A percentile compares a stretch with the other conserved stretches of the same genome.
Evolutionary conservation across 2,797 vertebrate species (phyloP).

Genomic region (Paratrypauchen microcephalus): DNA sequence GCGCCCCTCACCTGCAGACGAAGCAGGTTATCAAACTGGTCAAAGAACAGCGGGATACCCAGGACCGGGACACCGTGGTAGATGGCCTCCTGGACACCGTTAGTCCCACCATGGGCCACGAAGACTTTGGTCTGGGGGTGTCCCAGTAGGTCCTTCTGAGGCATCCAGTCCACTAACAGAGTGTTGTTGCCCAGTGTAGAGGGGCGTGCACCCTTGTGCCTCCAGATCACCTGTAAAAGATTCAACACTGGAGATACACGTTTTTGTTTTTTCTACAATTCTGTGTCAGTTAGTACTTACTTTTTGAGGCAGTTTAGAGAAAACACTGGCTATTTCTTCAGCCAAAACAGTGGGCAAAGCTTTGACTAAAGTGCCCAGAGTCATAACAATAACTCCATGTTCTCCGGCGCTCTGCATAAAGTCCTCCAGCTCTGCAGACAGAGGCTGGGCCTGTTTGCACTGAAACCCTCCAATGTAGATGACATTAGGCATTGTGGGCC

Average conservation of each 20-base stretch:
- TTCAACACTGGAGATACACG: not conserved
- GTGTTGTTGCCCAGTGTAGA: conserved; percentile 74
- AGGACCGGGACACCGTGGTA: conserved; percentile 72
- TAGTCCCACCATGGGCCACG: conserved; percentile 75
- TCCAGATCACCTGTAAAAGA: conserved; percentile 70
- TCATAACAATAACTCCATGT: conserved; percentile 79
- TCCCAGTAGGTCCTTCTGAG: conserved; percentile 76
- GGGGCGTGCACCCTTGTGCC: conserved; percentile 61
- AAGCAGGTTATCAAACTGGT: conserved; percentile 75
- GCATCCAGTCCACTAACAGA: conserved; percentile 75
- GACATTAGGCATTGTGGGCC: conserved; percentile 79
- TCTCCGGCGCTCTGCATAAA: conserved; percentile 74
- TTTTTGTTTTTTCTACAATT: not conserved
- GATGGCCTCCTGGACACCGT: conserved; percentile 76
- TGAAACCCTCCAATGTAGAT: conserved; percentile 80
- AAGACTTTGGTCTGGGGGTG: conserved; percentile 73
- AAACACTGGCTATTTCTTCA: conserved; percentile 60
- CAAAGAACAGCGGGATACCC: conserved; percentile 74
- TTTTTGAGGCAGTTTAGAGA: conserved; percentile 76
- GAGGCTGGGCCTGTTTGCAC: conserved; percentile 69
- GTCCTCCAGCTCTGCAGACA: conserved; percentile 67
- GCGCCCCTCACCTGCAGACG: conserved; percentile 66
- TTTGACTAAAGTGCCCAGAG: conserved; percentile 63
- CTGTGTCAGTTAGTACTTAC: conserved; percentile 36
- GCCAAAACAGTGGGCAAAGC: conserved; percentile 52